Evolutionary conservation across 2,797 vertebrate species (phyloP).

Genomic region (Aeoliscus strigatus): DNA sequence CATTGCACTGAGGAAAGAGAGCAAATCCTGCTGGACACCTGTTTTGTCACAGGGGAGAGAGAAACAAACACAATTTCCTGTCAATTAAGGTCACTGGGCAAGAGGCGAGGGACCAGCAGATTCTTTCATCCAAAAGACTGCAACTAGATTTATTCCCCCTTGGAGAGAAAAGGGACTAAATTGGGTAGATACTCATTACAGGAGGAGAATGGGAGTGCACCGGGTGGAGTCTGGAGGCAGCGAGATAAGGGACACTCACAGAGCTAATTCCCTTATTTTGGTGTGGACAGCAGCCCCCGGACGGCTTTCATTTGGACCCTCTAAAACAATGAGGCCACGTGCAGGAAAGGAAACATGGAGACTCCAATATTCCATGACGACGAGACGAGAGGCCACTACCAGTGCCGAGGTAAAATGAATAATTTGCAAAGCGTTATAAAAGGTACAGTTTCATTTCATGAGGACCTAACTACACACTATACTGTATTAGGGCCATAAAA

Average conservation of each 20-base stretch:
- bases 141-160: constrained; percentile 70
- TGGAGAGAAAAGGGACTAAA: constrained; percentile 69
- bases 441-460: constrained; percentile 36
- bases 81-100: constrained; percentile 71
- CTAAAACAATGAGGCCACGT: constrained; percentile 65
- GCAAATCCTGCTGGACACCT: constrained; percentile 53
- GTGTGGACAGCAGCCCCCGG: constrained; percentile 61
- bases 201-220: constrained; percentile 69
- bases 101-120: constrained; percentile 55
- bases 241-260: constrained; percentile 74
- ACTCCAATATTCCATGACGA: constrained; percentile 50
- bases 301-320: constrained; percentile 71
- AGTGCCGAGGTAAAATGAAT: constrained; percentile 52
- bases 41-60: constrained; percentile 50
- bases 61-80: constrained; percentile 73
- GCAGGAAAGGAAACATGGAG: constrained; percentile 21
- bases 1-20: constrained; percentile 45
- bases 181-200: constrained; percentile 79
- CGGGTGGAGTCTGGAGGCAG: constrained; percentile 68
- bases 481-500: constrained; percentile 28
- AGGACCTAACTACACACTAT: constrained; percentile 23
- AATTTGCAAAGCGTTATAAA: constrained; percentile 54
- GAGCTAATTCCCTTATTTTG: constrained; percentile 78
- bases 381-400: constrained; percentile 37
- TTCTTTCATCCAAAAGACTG: constrained; percentile 66